These are phyloP conservation scores for Protobothrops mucrosquamatus DNA, from an alignment of 2,113 vertebrate species.

Conservation along the genomic window DNA sequence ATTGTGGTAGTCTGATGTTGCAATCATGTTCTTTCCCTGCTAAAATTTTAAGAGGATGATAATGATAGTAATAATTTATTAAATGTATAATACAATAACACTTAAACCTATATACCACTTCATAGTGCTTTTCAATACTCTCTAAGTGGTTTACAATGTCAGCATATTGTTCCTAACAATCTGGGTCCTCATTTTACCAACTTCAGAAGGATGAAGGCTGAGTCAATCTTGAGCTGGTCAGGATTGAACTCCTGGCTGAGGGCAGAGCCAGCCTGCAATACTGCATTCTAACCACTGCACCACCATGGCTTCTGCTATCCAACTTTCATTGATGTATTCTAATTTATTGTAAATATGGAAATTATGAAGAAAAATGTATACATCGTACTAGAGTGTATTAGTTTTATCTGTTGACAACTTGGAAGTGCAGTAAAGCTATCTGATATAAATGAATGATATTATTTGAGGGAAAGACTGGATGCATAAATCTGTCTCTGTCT, in stretches of 20 bases:
- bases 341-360: not conserved
- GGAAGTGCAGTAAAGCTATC: slow-evolving; percentile 7
- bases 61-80: not conserved
- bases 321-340: not conserved
- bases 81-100: not conserved
- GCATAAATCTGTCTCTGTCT: slow-evolving; percentile 2
- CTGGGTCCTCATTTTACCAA: not conserved
- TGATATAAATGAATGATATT: not conserved
- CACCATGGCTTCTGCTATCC: not conserved
- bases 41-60: not conserved
- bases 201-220: not conserved
- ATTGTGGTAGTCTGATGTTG: not conserved
- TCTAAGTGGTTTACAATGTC: not conserved
- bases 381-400: not conserved
- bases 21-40: not conserved
- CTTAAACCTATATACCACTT: not conserved
- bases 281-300: not conserved
- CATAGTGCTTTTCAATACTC: not conserved
- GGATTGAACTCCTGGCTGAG: not conserved
- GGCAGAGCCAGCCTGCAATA: not conserved
- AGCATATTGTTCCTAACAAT: not conserved
- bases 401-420: slow-evolving; percentile 11
- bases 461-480: not conserved
- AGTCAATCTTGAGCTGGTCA: not conserved
- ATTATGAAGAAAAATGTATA: not conserved